Evolutionary conservation across 2,113 vertebrate species (phyloP).

Genomic region (Perca flavescens): DNA sequence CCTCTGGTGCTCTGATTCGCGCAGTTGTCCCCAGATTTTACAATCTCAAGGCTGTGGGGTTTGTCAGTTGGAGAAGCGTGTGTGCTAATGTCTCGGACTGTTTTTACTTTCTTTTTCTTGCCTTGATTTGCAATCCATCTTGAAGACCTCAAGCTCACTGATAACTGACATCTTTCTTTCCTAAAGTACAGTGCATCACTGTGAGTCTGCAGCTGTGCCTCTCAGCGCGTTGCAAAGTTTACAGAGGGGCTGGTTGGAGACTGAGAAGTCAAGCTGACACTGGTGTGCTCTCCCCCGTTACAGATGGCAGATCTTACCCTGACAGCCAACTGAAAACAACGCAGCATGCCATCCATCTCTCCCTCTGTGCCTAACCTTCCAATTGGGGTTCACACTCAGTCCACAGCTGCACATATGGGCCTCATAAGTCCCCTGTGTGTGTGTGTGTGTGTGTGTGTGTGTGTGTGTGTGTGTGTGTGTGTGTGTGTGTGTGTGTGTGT

Average conservation of each 20-base stretch:
- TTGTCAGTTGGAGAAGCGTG: not conserved
- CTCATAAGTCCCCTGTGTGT: slow-evolving; percentile 50
- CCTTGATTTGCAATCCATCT: not conserved
- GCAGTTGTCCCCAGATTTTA: not conserved
- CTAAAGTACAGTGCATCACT: slow-evolving; percentile 42
- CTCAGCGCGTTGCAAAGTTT: slow-evolving; percentile 46
- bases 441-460: not conserved
- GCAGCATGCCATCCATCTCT: slow-evolving; percentile 56
- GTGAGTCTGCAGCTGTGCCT: slow-evolving; percentile 65
- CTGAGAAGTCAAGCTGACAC: slow-evolving; percentile 48
- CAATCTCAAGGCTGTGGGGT: slow-evolving; percentile 12
- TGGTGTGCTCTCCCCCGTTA: slow-evolving; percentile 42
- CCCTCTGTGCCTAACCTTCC: slow-evolving; percentile 42
- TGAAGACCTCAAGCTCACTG: not conserved
- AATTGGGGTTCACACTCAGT: slow-evolving; percentile 64
- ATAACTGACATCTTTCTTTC: slow-evolving; percentile 39
- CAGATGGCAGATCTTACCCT: slow-evolving; percentile 62
- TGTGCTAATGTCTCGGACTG: not conserved
- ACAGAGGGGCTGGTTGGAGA: slow-evolving; percentile 40
- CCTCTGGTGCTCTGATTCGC: not conserved
- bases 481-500: slow-evolving; percentile 22
- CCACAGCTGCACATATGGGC: slow-evolving; percentile 74
- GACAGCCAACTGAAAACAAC: slow-evolving; percentile 67
- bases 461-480: too few species aligned
- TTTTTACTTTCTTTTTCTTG: not conserved